A percentile compares a stretch with the other conserved stretches of the same genome.
Conservation (phyloP, 2,888 invertebrate genomes). For the Andrena bicolor region DNA sequence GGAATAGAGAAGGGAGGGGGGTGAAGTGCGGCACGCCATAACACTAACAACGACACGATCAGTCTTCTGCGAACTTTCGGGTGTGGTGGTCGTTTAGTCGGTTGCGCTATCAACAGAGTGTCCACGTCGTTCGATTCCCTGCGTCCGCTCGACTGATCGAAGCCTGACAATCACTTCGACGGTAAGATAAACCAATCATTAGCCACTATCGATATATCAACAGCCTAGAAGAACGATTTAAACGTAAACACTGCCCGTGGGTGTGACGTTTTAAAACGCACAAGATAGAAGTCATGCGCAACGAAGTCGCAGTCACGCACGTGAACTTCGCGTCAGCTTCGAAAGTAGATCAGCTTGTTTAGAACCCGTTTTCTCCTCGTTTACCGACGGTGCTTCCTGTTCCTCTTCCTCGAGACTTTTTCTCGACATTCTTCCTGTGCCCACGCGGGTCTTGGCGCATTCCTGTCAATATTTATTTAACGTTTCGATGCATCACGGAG, state of each 20-base stretch:
- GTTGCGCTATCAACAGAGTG: not conserved
- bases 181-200: slow-evolving; percentile 29
- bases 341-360: not conserved
- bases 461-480: not conserved
- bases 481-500: too few relatives aligned
- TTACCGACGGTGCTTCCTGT: not conserved
- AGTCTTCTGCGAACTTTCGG: slow-evolving; percentile 60
- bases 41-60: slow-evolving; percentile 25
- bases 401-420: not conserved
- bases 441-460: not conserved
- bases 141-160: not conserved
- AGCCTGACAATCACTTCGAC: not conserved
- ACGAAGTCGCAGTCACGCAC: not conserved
- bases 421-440: not conserved
- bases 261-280: not conserved
- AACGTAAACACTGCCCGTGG: not conserved
- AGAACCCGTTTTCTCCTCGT: not conserved
- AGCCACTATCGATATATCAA: not conserved
- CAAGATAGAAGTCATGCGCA: not conserved
- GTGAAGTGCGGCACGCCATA: slow-evolving; percentile 33
- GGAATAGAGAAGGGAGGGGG: slow-evolving; percentile 11
- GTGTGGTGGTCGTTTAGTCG: not conserved
- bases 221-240: too few relatives aligned
- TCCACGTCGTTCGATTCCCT: not conserved
- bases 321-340: not conserved